phyloP scores from a whole-genome alignment of 1,140 invertebrate genomes.

The Drosophila guanche region DNA sequence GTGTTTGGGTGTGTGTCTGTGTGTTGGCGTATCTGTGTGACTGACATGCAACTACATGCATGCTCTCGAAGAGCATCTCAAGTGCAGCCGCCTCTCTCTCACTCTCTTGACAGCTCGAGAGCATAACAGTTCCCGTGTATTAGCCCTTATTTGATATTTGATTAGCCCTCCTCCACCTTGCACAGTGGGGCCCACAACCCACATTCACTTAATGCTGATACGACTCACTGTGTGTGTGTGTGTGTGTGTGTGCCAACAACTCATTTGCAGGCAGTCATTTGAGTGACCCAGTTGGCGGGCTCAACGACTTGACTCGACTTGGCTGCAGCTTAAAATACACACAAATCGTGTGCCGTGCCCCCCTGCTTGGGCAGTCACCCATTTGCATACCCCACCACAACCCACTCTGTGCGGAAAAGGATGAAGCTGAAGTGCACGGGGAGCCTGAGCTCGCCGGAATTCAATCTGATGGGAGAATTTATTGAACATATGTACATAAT shows the following conservation, averaged over 20 bases:
- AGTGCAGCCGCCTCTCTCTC: conserved; percentile 24
- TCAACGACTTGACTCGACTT: conserved; percentile 18
- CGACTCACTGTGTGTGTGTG: conserved; percentile 26
- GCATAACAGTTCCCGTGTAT: conserved; percentile 35
- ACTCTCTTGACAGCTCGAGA: conserved; percentile 38
- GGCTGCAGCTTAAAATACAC: conserved; percentile 46
- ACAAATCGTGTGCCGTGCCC: neutral
- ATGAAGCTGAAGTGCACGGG: neutral
- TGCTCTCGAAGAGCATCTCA: conserved; percentile 26
- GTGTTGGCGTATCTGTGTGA: conserved; percentile 10
- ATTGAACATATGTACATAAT: no score
- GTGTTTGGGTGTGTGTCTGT: conserved; percentile 14
- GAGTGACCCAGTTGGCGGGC: conserved; percentile 65
- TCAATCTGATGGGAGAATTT: conserved; percentile 21
- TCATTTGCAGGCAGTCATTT: conserved; percentile 50
- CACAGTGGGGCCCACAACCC: conserved; percentile 1
- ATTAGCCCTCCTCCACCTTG: conserved; percentile 21
- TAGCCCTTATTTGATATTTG: conserved; percentile 40
- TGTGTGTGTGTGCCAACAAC: conserved; percentile 21
- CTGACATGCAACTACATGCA: conserved; percentile 45
- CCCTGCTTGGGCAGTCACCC: conserved; percentile 5
- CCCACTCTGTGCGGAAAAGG: conserved; percentile 2
- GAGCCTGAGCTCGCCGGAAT: conserved; percentile 5
- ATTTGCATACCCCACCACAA: conserved; percentile 15
- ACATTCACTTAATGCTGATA: no score